These are phyloP conservation scores for Agrilus cyanescens DNA, from an alignment of 2,888 invertebrate genomes.

Conservation along the genomic window DNA sequence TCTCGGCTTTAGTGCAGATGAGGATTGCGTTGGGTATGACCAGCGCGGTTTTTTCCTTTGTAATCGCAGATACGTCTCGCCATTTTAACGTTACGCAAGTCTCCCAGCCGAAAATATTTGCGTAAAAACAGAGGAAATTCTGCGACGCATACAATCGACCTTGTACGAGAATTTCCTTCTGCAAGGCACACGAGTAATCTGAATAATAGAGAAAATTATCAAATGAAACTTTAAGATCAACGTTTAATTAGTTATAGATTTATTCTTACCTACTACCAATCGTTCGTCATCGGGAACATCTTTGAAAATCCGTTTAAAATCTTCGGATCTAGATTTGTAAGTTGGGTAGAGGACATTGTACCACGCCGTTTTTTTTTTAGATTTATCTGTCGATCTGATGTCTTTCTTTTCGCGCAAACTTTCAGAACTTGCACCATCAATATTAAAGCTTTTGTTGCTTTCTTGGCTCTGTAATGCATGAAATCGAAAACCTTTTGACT, in stretches of 20 bases:
- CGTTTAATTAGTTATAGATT: conserved; percentile 3
- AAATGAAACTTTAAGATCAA: conserved; percentile 5
- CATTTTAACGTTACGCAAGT: conserved; percentile 74
- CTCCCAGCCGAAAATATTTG: conserved; percentile 96
- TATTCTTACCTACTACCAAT: conserved; percentile 74
- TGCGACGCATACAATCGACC: conserved; percentile 92
- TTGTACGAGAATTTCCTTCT: conserved; percentile 91
- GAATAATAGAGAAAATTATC: conserved; percentile 26
- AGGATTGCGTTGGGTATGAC: conserved; percentile 96
- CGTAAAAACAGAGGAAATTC: conserved; percentile 93
- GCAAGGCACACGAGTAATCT: conserved; percentile 97
- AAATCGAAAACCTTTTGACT: not conserved
- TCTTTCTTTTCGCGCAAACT: conserved; percentile 26
- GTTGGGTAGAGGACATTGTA: conserved; percentile 80
- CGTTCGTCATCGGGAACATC: conserved; percentile 84
- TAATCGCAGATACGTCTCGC: conserved; percentile 86
- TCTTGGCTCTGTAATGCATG: conserved; percentile 8
- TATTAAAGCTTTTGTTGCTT: conserved; percentile 20
- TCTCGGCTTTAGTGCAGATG: conserved; percentile 68
- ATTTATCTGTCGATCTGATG: conserved; percentile 35
- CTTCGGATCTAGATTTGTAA: conserved; percentile 86
- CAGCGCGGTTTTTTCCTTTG: conserved; percentile 86
- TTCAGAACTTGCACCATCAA: conserved; percentile 22
- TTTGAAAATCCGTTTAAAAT: conserved; percentile 86
- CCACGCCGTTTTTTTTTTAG: conserved; percentile 73